Conservation (phyloP, 2,113 vertebrate genomes). For the Otocyon megalotis region DNA sequence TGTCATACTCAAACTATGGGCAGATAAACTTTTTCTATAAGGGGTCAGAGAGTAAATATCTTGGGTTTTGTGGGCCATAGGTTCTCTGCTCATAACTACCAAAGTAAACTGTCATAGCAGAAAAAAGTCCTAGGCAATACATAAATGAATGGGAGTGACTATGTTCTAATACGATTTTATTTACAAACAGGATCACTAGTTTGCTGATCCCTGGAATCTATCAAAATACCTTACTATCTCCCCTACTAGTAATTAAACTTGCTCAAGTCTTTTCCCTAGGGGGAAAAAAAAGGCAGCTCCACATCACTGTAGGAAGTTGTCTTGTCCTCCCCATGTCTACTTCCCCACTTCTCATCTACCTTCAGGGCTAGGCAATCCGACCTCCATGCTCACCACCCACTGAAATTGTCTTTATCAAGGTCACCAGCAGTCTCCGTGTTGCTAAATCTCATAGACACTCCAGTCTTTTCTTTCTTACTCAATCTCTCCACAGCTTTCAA, state of each 20-base stretch:
- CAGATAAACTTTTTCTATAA: background rate
- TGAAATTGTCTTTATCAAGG: constrained; percentile 29
- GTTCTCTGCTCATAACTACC: background rate
- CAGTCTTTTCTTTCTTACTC: constrained; percentile 48
- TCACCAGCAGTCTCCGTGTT: constrained; percentile 27
- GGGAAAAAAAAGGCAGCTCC: background rate
- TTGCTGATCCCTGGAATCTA: background rate
- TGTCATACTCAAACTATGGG: constrained; percentile 2
- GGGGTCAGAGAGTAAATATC: background rate
- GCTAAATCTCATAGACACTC: constrained; percentile 42
- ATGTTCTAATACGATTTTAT: constrained; percentile 3
- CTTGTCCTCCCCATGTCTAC: background rate
- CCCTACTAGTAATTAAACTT: background rate
- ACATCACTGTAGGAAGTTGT: background rate
- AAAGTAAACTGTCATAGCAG: background rate
- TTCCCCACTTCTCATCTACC: background rate
- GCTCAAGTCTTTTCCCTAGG: background rate
- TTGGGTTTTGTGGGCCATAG: background rate
- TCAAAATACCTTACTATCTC: constrained; percentile 13
- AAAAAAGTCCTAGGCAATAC: background rate
- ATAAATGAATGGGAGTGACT: background rate
- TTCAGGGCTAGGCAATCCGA: background rate
- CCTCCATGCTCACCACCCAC: constrained; percentile 36
- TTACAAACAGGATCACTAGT: constrained; percentile 9
- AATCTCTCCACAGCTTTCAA: constrained; percentile 35